phyloP scores from a whole-genome alignment of 1,140 invertebrate genomes.

The Lasioglossum albipes region DNA sequence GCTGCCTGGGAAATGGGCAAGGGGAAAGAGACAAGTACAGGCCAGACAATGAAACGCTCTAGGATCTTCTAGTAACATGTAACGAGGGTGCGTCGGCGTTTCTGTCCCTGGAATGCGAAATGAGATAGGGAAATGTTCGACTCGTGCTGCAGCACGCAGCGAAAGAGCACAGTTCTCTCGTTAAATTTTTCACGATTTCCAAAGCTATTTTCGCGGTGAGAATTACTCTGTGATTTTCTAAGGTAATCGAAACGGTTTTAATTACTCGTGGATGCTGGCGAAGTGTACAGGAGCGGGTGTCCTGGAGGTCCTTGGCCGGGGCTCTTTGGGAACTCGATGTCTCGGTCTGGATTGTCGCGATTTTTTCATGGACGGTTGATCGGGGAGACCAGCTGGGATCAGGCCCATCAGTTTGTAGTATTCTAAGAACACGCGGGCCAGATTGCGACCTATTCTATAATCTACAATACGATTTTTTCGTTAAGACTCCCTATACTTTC shows the following conservation, averaged over 20 bases:
- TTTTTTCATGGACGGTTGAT: slow-evolving; percentile 79
- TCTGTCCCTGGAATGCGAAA: no score
- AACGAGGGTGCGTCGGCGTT: no score
- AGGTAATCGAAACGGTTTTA: neutral
- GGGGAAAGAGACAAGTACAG: no score
- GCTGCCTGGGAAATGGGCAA: no score
- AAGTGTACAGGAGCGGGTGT: slow-evolving; percentile 82
- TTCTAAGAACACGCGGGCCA: slow-evolving; percentile 88
- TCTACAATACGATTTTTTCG: slow-evolving; percentile 59
- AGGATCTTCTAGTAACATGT: no score
- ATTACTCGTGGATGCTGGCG: slow-evolving; percentile 82
- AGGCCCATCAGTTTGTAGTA: slow-evolving; percentile 89
- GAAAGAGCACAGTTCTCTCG: no score
- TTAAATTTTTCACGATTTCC: no score
- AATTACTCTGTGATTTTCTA: no score
- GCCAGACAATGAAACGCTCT: no score
- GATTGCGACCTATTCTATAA: slow-evolving; percentile 87
- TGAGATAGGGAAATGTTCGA: no score
- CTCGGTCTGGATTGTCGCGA: slow-evolving; percentile 80
- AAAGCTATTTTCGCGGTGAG: no score
- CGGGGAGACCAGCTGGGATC: slow-evolving; percentile 82
- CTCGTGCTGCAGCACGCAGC: no score
- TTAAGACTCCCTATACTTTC: slow-evolving; percentile 24
- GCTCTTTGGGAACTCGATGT: slow-evolving; percentile 79
- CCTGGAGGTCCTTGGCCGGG: slow-evolving; percentile 81